phyloP scores from a whole-genome alignment of 2,797 vertebrate genomes.

The Notamacropus eugenii region DNA sequence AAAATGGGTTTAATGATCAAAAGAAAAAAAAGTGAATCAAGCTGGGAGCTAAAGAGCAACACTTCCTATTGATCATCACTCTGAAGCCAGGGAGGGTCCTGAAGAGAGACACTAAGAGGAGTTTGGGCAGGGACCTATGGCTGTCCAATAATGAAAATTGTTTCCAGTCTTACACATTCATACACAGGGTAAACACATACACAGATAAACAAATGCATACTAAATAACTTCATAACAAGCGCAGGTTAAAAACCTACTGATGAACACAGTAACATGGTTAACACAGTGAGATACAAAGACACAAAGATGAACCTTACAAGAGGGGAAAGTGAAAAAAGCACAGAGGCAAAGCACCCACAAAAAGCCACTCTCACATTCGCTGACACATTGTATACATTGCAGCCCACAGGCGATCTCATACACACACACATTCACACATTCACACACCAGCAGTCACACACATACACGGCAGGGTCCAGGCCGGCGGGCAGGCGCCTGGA shows the following conservation, averaged over 20 bases:
- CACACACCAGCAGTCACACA: conserved; percentile 68
- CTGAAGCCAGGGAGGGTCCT: too few relatives aligned
- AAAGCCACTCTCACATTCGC: neutral
- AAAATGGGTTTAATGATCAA: too few relatives aligned
- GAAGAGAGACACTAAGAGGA: too few relatives aligned
- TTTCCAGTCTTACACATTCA: neutral
- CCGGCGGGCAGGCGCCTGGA: conserved; percentile 72
- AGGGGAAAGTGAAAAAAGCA: neutral
- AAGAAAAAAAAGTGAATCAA: too few relatives aligned
- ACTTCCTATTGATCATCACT: too few relatives aligned
- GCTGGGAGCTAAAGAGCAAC: too few relatives aligned
- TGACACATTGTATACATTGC: neutral
- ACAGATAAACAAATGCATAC: neutral
- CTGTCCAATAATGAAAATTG: neutral
- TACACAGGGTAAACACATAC: neutral
- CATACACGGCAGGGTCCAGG: conserved; percentile 68
- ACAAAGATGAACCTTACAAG: neutral
- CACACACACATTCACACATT: neutral
- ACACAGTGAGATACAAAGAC: neutral
- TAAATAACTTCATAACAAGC: conserved; percentile 39
- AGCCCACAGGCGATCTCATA: neutral
- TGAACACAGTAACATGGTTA: neutral
- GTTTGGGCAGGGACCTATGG: too few relatives aligned
- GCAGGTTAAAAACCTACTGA: conserved; percentile 2
- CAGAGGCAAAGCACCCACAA: neutral